Percentiles rank a stretch among this genome's conserved stretches.
phyloP scores from a whole-genome alignment of 1,140 invertebrate genomes.

The Thaumatotibia leucotreta region DNA sequence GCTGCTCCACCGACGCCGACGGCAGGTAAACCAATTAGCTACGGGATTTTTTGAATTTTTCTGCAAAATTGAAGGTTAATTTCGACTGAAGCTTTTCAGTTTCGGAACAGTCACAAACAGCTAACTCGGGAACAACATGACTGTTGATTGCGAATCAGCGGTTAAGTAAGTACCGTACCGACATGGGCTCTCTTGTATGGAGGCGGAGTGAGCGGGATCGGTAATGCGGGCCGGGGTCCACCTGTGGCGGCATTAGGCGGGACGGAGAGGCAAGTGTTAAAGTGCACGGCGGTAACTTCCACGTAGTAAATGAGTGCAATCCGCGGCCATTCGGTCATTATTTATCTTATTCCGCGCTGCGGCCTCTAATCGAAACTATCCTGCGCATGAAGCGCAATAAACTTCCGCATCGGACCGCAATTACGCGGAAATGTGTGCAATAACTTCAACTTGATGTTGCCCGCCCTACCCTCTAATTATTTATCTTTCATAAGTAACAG shows the following conservation, averaged over 20 bases:
- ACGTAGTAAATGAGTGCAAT: slow-evolving; percentile 29
- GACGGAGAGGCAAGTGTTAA: slow-evolving; percentile 5
- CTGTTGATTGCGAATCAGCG: neutral
- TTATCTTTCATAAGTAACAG: neutral
- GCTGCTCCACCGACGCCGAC: too few relatives aligned
- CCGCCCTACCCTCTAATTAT: slow-evolving; percentile 13
- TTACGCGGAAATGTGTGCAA: slow-evolving; percentile 33
- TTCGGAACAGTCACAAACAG: neutral
- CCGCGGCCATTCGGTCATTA: slow-evolving; percentile 35
- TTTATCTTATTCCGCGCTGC: slow-evolving; percentile 45
- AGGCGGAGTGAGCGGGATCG: neutral
- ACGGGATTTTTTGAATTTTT: neutral
- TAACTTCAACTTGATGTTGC: slow-evolving; percentile 20
- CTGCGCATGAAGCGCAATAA: slow-evolving; percentile 41
- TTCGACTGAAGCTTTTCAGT: neutral
- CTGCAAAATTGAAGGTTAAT: neutral
- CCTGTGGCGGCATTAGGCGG: neutral
- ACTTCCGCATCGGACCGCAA: slow-evolving; percentile 47
- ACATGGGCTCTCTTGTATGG: neutral
- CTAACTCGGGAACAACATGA: neutral
- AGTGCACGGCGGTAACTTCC: slow-evolving; percentile 20
- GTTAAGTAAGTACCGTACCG: neutral
- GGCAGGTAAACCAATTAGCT: neutral
- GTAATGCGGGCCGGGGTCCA: neutral
- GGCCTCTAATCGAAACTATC: slow-evolving; percentile 47